These are phyloP conservation scores for Cyclophora punctaria DNA, from an alignment of 2,888 invertebrate species.

Conservation along the genomic window DNA sequence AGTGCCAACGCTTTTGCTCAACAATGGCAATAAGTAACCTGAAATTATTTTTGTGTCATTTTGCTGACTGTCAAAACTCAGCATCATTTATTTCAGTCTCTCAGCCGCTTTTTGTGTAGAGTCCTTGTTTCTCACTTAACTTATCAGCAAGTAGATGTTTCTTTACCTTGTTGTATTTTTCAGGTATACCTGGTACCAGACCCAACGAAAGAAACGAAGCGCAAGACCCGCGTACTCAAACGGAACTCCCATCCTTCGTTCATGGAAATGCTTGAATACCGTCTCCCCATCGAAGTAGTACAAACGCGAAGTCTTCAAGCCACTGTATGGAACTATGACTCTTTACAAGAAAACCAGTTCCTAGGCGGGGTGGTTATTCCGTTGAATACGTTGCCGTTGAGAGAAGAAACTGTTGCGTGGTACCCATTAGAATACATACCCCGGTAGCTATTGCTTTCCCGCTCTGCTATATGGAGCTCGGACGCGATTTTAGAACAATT, in stretches of 20 bases:
- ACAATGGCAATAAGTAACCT: neutral
- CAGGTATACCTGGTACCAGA: conserved; percentile 92
- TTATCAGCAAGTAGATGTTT: neutral
- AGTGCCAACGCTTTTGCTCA: no score
- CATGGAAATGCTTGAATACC: conserved; percentile 97
- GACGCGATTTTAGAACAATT: conserved; percentile 23
- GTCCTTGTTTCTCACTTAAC: no score
- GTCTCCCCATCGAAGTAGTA: conserved; percentile 87
- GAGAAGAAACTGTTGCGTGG: conserved; percentile 89
- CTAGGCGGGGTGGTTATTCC: conserved; percentile 92
- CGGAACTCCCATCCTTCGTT: conserved; percentile 96
- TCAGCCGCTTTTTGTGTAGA: no score
- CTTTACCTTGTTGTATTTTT: conserved; percentile 6
- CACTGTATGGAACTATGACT: conserved; percentile 96
- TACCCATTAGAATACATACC: conserved; percentile 80
- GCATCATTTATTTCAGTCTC: no score
- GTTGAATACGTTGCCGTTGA: conserved; percentile 81
- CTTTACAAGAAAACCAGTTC: conserved; percentile 95
- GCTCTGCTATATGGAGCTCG: conserved; percentile 52
- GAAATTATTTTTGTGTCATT: no score
- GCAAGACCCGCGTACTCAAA: conserved; percentile 95
- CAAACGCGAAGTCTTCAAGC: conserved; percentile 87
- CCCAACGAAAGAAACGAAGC: conserved; percentile 91
- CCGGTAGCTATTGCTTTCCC: conserved; percentile 55
- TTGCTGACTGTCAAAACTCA: no score